These are phyloP conservation scores for Cepaea nemoralis DNA, from an alignment of 1,140 invertebrate genomes.

Conservation along the genomic window DNA sequence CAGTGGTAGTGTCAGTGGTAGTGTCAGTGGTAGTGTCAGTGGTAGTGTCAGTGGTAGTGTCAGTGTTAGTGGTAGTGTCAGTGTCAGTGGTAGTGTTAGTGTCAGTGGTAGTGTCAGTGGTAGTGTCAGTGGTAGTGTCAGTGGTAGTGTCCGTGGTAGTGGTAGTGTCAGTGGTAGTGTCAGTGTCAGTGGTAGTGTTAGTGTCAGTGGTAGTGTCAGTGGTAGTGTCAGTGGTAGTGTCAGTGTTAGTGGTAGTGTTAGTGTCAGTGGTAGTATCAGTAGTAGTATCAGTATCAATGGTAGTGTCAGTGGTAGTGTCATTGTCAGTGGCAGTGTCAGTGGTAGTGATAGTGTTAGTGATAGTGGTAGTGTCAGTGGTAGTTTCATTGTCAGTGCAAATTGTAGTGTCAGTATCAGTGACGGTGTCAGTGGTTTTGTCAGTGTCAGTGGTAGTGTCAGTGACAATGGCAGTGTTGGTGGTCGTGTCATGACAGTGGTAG, in stretches of 20 bases:
- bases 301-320: not conserved
- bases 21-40: not conserved
- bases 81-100: too few species aligned
- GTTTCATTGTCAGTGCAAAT: not conserved
- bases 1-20: not conserved
- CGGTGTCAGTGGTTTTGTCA: not conserved
- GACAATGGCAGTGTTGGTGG: not conserved
- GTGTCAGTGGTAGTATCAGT: too few species aligned
- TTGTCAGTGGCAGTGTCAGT: not conserved
- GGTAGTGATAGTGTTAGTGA: not conserved
- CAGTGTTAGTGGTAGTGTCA: constrained; percentile 5
- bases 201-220: too few species aligned
- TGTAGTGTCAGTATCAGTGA: not conserved
- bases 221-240: not conserved
- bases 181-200: too few species aligned
- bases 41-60: not conserved
- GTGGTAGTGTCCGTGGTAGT: not conserved
- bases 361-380: not conserved
- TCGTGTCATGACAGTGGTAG: not conserved
- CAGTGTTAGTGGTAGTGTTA: too few species aligned
- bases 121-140: constrained; percentile 3
- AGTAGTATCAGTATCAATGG: too few species aligned
- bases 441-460: not conserved
- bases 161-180: not conserved
- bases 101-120: not conserved